These are phyloP conservation scores for Psylliodes chrysocephalus DNA, from an alignment of 2,888 invertebrate genomes.

Conservation along the genomic window DNA sequence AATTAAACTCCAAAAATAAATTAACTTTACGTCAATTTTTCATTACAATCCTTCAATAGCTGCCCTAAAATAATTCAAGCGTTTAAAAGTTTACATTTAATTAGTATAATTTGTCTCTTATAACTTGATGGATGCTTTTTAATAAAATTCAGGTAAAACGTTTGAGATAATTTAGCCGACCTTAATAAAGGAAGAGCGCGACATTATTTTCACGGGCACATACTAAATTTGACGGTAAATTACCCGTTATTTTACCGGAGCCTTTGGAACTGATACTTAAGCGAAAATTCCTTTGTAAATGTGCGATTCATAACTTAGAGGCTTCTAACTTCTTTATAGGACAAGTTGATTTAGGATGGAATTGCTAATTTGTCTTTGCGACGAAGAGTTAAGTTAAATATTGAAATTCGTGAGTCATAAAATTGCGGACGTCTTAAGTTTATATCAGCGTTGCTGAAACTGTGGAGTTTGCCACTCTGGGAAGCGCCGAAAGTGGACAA, in stretches of 20 bases:
- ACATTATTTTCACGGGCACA: slow-evolving; percentile 28
- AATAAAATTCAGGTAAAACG: slow-evolving; percentile 30
- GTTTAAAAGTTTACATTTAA: slow-evolving; percentile 7
- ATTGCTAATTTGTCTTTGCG: background rate
- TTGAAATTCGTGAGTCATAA: background rate
- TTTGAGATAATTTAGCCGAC: slow-evolving; percentile 25
- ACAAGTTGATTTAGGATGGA: background rate
- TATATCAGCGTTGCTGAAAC: too few relatives aligned
- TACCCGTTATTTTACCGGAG: slow-evolving; percentile 22
- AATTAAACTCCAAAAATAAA: too few relatives aligned
- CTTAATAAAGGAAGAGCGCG: slow-evolving; percentile 33
- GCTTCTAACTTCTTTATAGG: background rate
- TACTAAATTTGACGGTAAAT: slow-evolving; percentile 32
- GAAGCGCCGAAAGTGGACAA: too few relatives aligned
- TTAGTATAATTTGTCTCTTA: slow-evolving; percentile 16
- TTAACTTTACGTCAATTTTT: too few relatives aligned
- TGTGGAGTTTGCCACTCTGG: too few relatives aligned
- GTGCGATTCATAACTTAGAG: slow-evolving; percentile 13
- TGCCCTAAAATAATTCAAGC: slow-evolving; percentile 15
- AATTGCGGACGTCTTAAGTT: background rate
- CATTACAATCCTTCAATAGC: too few relatives aligned
- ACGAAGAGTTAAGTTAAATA: background rate
- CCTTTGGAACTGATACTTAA: slow-evolving; percentile 12
- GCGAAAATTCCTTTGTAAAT: slow-evolving; percentile 9
- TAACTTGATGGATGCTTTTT: slow-evolving; percentile 30